Evolutionary conservation across 2,113 vertebrate species (phyloP).

Genomic region (Callaeas wilsoni): DNA sequence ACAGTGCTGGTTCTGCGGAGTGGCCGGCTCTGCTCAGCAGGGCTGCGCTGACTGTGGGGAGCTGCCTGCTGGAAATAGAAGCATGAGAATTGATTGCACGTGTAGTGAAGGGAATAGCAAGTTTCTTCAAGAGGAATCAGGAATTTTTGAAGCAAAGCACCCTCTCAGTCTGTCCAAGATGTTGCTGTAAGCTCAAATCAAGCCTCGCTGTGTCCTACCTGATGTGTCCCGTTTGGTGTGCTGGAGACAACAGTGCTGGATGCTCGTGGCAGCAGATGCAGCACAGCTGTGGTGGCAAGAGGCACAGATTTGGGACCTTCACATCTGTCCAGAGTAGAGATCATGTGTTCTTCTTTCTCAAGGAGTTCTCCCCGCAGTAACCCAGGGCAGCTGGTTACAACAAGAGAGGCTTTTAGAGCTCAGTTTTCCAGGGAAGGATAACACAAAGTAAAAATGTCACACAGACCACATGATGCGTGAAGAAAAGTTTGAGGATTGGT

Average conservation of each 20-base stretch:
- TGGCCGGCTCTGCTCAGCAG: neutral
- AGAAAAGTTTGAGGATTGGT: neutral
- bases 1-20: neutral
- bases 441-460: neutral
- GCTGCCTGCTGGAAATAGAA: neutral
- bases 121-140: neutral
- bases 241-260: neutral
- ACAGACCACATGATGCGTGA: neutral
- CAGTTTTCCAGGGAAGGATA: neutral
- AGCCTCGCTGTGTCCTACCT: neutral
- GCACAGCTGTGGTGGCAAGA: neutral
- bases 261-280: neutral
- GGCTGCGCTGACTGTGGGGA: neutral
- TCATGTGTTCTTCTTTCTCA: neutral
- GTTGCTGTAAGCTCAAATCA: neutral
- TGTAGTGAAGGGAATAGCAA: neutral
- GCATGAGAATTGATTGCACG: neutral
- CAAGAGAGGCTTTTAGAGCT: conserved; percentile 19
- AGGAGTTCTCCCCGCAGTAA: neutral
- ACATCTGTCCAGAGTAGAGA: neutral
- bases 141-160: neutral
- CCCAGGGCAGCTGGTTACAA: neutral
- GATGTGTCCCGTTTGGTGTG: neutral
- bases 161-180: neutral
- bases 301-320: neutral